Evolutionary conservation across 1,140 invertebrate genomes (phyloP).

Genomic region (Euglossa dilemma): DNA sequence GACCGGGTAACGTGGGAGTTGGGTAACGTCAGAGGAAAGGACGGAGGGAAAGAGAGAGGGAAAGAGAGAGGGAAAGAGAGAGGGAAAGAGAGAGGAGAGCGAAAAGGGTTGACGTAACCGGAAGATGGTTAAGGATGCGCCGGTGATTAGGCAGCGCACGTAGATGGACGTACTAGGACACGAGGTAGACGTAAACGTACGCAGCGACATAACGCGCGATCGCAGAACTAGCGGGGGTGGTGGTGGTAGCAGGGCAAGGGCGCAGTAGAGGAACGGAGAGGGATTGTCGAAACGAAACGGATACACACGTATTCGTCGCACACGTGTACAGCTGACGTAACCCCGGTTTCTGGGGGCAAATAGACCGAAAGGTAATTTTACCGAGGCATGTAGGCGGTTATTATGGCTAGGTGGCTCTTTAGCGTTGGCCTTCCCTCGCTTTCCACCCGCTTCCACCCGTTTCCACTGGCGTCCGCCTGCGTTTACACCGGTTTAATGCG

Average conservation of each 20-base stretch:
- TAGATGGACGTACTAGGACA: conserved; percentile 14
- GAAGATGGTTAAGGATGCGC: not conserved
- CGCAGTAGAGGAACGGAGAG: conserved; percentile 3
- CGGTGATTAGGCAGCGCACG: not conserved
- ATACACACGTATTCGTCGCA: conserved; percentile 33
- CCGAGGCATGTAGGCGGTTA: conserved; percentile 50
- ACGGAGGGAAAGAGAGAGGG: too few species aligned
- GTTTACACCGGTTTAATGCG: conserved; percentile 48
- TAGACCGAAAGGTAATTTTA: conserved; percentile 60
- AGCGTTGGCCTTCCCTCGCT: not conserved
- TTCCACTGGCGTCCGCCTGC: conserved; percentile 6
- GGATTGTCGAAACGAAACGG: conserved; percentile 27
- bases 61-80: too few species aligned
- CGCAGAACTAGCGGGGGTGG: not conserved
- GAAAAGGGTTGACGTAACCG: not conserved
- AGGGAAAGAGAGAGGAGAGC: not conserved
- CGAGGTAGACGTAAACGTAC: conserved; percentile 32
- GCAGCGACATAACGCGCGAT: not conserved
- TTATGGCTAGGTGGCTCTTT: conserved; percentile 42
- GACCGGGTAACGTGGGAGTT: too few species aligned
- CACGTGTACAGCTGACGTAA: conserved; percentile 56
- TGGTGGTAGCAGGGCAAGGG: conserved; percentile 9
- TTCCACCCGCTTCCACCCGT: conserved; percentile 4
- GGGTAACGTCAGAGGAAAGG: too few species aligned
- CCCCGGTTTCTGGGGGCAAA: conserved; percentile 48